Evolutionary conservation across 2,888 invertebrate species (phyloP), one percentile per base, ranked within the genome.

Genomic region (Phalangium opilio): DNA sequence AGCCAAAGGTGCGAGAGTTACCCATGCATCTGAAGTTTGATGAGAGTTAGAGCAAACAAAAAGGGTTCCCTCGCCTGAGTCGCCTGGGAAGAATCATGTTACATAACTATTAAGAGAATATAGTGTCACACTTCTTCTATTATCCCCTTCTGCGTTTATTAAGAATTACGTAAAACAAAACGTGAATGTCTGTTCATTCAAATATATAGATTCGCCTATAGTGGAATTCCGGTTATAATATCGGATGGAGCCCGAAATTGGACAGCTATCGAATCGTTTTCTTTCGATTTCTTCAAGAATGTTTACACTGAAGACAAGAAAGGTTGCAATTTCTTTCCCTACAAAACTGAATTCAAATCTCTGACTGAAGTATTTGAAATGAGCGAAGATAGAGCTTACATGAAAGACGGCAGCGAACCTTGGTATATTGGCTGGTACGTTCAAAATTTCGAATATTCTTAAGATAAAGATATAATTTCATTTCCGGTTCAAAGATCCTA

Each of bases 321-420:
- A 61, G 78, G 79, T 55, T 95, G 93, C 58, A 91, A 91, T 65
- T 95, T 90, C 68, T 86, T 95, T 63, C 85, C 91, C 0, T 95
- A 95, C 66, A 62, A 83, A 67, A 90, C 90, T 0, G 83, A 84
- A 33, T 83, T 93, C 60, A 70, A 68, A 27, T 78, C 75, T 41
- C 70, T 95, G 1, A 71, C 73, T 43, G 83, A 93, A 52, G 89
- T 86, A 1, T 78, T 95, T 54, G 73, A 74, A 45, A 90, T 91
- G 86, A 76, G 77, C 27, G 67, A 69, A 8, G 73, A 73, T 5
- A 70, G 89, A 49, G 79, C 85, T 0, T 70, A 74, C 45, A 66
- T 81, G 53, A 69, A 71, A 32, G 72, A 73, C 10, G 72, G 73
- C 2, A 67, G 71, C 1, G 67, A 71, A 8, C 79, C 81, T 0